Evolutionary conservation across 2,888 invertebrate genomes (phyloP), one percentile per base, ranked within the genome.

Genomic region (Epinotia demarniana): DNA sequence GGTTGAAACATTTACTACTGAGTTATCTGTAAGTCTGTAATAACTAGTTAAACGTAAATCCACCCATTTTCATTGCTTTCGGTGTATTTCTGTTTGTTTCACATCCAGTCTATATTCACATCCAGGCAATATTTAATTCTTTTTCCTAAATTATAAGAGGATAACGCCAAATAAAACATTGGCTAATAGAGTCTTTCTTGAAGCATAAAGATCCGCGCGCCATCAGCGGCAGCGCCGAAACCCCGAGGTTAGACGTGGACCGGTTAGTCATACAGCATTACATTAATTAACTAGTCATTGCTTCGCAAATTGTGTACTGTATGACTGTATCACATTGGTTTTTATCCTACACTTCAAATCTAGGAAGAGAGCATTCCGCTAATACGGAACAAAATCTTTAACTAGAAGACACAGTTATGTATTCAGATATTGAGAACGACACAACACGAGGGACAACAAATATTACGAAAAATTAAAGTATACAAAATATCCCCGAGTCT

Each of bases 261-360:
- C 23, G 62, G 49, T 67, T 57, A 60, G 23, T 68, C 66, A 66
- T 66, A 27, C 23, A 23, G 27, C 27, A 66, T 66, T 66, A 66
- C 64, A 49, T 19, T 64, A 27, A 49, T 19, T 64, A 64, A 49
- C 64, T 27, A 66, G 27, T 66, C 69, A 58, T 69, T 46, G 46
- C 11, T 58, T n/a, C 46, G 60, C 58, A 58, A 69, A 69, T 69
- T 11, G 43, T n/a, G 4, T 46, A 43, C 58, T 69, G 58, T 69
- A 69, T 69, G 27, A 43, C 58, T 69, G 58, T 69, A 69, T 69
- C 69, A 69, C 58, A 23, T 57, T 43, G 43, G 23, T 19, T 69
- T 60, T 68, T 58, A 57, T 58, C 43, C 19, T 9, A 58, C 19
- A 68, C 49, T 4, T 33, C 18, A 6, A 8, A 39, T 67, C 55